Conservation (phyloP, 2,113 vertebrate genomes). For the Colistium nudipinnis region DNA sequence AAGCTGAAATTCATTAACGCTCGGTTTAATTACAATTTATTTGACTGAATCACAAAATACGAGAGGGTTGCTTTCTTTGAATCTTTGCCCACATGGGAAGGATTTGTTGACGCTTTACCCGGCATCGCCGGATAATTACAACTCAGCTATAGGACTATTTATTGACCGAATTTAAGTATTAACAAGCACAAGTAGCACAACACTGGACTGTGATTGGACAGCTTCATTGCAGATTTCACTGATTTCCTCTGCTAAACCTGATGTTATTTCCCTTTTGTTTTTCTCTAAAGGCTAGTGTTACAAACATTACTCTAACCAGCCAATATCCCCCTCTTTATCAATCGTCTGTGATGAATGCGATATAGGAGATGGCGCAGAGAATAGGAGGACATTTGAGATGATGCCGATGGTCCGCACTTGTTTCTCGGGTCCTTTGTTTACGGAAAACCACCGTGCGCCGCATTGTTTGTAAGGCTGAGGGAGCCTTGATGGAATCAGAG, state of each 20-base stretch:
- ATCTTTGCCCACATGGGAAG: conserved; percentile 10
- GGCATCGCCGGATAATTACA: neutral
- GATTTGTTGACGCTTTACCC: neutral
- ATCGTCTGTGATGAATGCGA: neutral
- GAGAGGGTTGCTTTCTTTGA: conserved; percentile 8
- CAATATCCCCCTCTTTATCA: neutral
- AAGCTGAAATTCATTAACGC: conserved; percentile 32
- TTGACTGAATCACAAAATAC: conserved; percentile 10
- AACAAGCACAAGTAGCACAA: neutral
- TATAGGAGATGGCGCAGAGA: neutral
- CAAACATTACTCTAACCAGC: neutral
- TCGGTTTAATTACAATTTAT: conserved; percentile 5
- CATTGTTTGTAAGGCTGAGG: conserved; percentile 69
- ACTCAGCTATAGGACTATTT: neutral
- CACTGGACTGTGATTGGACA: neutral
- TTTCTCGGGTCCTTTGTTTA: conserved; percentile 61
- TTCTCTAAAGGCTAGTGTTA: neutral
- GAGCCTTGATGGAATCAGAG: conserved; percentile 77
- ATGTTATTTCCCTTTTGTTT: too few species aligned
- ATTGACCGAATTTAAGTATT: neutral
- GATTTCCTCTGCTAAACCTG: neutral
- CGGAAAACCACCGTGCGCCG: conserved; percentile 32
- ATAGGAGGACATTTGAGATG: neutral
- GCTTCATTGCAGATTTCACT: neutral
- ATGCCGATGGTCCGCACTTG: neutral